phyloP scores from a whole-genome alignment of 2,113 vertebrate genomes.

The Sakesphorus luctuosus region DNA sequence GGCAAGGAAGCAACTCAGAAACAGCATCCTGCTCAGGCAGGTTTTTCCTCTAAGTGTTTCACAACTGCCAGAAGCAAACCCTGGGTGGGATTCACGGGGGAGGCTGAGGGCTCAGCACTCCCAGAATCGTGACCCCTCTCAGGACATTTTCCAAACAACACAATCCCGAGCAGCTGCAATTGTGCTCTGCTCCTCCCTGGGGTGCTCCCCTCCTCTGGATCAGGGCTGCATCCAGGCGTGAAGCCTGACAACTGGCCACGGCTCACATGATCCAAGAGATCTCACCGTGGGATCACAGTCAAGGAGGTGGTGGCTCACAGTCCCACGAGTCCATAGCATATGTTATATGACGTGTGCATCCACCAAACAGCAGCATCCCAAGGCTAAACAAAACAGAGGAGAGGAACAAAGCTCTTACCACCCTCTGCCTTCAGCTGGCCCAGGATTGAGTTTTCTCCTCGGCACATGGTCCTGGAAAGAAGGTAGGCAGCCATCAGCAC shows the following conservation, averaged over 20 bases:
- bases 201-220: background rate
- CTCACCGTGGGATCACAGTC: fast-evolving
- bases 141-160: background rate
- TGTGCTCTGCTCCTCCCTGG: background rate
- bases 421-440: constrained; percentile 87
- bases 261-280: background rate
- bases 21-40: background rate
- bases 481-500: constrained; percentile 33
- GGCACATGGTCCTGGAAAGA: constrained; percentile 90
- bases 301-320: background rate
- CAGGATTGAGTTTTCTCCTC: constrained; percentile 93
- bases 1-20: background rate
- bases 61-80: background rate
- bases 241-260: background rate
- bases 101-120: background rate
- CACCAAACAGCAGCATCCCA: background rate
- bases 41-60: background rate
- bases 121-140: background rate
- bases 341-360: fast-evolving
- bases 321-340: fast-evolving
- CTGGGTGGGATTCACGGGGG: background rate
- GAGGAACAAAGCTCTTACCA: constrained; percentile 82
- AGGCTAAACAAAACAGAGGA: background rate
- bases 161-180: constrained; percentile 25
- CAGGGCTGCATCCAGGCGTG: background rate